These are phyloP conservation scores for Apis dorsata DNA, from an alignment of 1,140 invertebrate genomes.

Conservation along the genomic window DNA sequence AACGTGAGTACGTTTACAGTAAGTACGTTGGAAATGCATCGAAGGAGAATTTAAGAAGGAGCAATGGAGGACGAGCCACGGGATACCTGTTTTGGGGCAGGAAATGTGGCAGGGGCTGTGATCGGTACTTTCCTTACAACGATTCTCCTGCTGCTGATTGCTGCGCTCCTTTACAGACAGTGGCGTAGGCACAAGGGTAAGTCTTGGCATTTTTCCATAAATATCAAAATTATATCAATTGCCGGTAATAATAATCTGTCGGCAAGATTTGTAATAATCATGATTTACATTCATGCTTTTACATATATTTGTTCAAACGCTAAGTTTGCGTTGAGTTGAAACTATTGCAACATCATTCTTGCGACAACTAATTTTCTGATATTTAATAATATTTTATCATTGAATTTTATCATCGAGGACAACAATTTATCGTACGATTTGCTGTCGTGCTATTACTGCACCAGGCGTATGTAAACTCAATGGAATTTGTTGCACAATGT, in stretches of 20 bases:
- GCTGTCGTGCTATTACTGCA: neutral
- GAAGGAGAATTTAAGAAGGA: slow-evolving; percentile 60
- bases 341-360: neutral
- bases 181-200: slow-evolving; percentile 80
- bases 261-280: neutral
- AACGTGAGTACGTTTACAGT: slow-evolving; percentile 17
- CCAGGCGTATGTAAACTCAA: neutral
- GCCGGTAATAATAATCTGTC: neutral
- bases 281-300: neutral
- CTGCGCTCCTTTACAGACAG: slow-evolving; percentile 76
- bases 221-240: slow-evolving; percentile 33
- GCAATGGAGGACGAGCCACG: slow-evolving; percentile 61
- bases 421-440: neutral
- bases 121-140: slow-evolving; percentile 81
- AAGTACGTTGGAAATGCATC: slow-evolving; percentile 48
- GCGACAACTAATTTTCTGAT: neutral
- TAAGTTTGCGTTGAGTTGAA: slow-evolving; percentile 13
- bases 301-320: neutral
- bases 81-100: slow-evolving; percentile 76
- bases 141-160: slow-evolving; percentile 75
- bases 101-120: slow-evolving; percentile 81
- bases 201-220: slow-evolving; percentile 51
- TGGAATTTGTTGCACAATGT: slow-evolving; percentile 31
- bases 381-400: neutral
- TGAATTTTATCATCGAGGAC: slow-evolving; percentile 21